Evolutionary conservation across 2,888 invertebrate species (phyloP).

Genomic region (Harpalus rufipes): DNA sequence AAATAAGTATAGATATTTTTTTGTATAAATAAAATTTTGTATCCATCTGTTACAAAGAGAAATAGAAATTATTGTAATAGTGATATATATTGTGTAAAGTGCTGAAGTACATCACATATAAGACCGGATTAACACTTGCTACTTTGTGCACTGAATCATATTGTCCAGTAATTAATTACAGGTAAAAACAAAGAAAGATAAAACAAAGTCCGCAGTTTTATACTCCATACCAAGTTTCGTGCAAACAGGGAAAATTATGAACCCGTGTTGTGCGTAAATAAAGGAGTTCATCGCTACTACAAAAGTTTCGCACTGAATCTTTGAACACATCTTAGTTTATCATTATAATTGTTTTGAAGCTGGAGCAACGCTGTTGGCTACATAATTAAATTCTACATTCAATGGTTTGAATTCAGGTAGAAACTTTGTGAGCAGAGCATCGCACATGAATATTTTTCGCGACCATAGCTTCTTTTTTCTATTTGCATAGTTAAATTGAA

Average conservation of each 20-base stretch:
- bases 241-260: slow-evolving; percentile 2
- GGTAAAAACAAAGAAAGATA: slow-evolving; percentile 3
- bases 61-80: too few species aligned
- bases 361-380: slow-evolving; percentile 44
- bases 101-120: background rate
- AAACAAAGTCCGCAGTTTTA: background rate
- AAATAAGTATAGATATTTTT: too few species aligned
- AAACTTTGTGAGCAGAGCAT: background rate
- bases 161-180: background rate
- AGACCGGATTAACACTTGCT: background rate
- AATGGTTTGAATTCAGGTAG: slow-evolving; percentile 18
- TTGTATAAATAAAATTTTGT: too few species aligned
- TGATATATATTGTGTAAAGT: too few species aligned
- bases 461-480: background rate
- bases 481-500: background rate
- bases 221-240: background rate
- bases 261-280: slow-evolving; percentile 8
- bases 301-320: slow-evolving; percentile 20
- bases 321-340: slow-evolving; percentile 52
- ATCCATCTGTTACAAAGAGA: too few species aligned
- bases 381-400: slow-evolving; percentile 61
- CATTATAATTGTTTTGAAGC: slow-evolving; percentile 60
- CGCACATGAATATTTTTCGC: background rate
- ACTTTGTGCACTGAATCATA: background rate
- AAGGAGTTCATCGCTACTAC: slow-evolving; percentile 8